Conservation (phyloP, 2,888 invertebrate species). For the Clitarchus hookeri region DNA sequence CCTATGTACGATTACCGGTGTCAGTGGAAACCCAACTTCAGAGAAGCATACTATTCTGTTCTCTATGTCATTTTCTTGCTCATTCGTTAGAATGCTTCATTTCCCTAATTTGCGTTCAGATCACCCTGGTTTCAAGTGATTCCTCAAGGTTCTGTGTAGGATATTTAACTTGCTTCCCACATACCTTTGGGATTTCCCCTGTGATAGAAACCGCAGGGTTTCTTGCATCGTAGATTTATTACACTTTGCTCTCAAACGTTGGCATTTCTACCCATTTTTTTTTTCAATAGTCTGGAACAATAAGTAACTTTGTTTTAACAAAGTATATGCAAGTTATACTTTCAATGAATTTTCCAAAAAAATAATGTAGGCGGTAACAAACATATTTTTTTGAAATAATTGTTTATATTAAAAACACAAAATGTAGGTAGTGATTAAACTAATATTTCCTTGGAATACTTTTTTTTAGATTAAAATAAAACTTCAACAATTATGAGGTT, state of each 20-base stretch:
- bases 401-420: too few species aligned
- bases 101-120: constrained; percentile 16
- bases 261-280: not conserved
- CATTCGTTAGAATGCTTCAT: constrained; percentile 15
- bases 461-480: too few species aligned
- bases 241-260: constrained; percentile 12
- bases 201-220: not conserved
- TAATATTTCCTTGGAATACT: not conserved
- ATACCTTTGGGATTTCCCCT: not conserved
- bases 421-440: too few species aligned
- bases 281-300: constrained; percentile 7
- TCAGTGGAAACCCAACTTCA: not conserved
- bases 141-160: not conserved
- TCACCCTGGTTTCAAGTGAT: constrained; percentile 18
- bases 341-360: not conserved
- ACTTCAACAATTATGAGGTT: not conserved
- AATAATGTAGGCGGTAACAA: not conserved
- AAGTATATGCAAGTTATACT: not conserved
- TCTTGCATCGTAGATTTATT: not conserved
- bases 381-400: not conserved
- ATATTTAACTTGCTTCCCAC: not conserved
- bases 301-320: not conserved
- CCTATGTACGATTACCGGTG: not conserved
- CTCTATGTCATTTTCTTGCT: constrained; percentile 16
- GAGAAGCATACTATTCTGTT: constrained; percentile 12